Evolutionary conservation across 2,797 vertebrate species (phyloP).

Genomic region (Cephalopachus bancanus): DNA sequence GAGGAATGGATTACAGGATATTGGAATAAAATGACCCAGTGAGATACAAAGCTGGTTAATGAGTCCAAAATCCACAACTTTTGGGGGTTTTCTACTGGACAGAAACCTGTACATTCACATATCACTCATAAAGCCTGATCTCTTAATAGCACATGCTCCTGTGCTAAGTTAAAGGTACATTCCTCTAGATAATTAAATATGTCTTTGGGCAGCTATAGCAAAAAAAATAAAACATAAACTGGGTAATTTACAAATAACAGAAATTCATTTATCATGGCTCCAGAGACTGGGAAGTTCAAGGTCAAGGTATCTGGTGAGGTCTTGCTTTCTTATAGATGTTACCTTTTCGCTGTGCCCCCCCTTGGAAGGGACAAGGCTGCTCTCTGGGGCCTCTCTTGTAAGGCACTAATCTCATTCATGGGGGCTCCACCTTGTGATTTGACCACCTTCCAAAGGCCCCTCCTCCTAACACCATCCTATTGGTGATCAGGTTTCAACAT

Average conservation of each 20-base stretch:
- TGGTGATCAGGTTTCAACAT: neutral
- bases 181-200: neutral
- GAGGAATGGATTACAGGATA: neutral
- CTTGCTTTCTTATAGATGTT: neutral
- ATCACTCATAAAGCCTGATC: neutral
- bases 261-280: neutral
- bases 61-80: neutral
- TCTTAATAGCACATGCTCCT: neutral
- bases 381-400: neutral
- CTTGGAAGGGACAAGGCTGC: neutral
- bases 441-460: too few species aligned
- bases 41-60: neutral
- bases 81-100: neutral
- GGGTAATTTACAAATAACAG: neutral
- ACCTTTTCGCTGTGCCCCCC: neutral
- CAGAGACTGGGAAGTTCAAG: neutral
- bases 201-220: neutral
- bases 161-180: neutral
- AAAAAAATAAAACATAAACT: neutral
- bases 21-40: neutral
- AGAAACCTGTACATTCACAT: neutral
- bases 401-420: too few species aligned
- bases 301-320: neutral
- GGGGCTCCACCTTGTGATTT: neutral
- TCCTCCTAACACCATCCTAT: neutral